phyloP scores from a whole-genome alignment of 2,113 vertebrate species.

The Ophiodon elongatus region DNA sequence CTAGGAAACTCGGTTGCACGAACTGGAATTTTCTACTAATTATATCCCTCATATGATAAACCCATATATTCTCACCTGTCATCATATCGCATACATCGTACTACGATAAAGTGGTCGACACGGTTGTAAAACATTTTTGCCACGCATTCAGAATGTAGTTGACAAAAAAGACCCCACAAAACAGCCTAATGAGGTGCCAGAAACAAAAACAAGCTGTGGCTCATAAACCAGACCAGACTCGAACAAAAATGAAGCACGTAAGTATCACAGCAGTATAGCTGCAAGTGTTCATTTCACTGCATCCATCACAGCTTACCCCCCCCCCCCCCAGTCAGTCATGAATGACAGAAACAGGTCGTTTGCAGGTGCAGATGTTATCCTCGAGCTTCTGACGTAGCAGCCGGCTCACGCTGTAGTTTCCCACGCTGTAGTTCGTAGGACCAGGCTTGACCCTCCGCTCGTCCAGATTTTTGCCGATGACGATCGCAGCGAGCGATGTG shows the following conservation, averaged over 20 bases:
- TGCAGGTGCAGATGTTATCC: conserved; percentile 50
- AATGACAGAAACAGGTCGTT: conserved; percentile 44
- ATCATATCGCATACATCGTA: not conserved
- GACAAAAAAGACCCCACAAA: not conserved
- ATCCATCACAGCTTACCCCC: conserved; percentile 4
- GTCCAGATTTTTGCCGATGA: conserved; percentile 56
- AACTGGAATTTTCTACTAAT: not conserved
- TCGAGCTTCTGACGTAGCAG: conserved; percentile 20
- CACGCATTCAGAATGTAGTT: not conserved
- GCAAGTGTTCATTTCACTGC: conserved; percentile 17
- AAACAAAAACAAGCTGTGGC: not conserved
- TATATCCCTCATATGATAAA: not conserved
- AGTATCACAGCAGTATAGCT: not conserved
- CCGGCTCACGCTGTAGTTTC: conserved; percentile 47
- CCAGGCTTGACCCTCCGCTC: conserved; percentile 33
- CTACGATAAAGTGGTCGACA: not conserved
- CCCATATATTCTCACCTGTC: not conserved
- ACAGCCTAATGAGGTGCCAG: not conserved
- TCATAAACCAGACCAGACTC: not conserved
- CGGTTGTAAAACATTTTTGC: not conserved
- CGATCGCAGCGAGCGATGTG: conserved; percentile 52
- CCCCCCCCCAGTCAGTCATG: not conserved
- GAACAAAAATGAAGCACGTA: not conserved
- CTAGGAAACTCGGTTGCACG: not conserved
- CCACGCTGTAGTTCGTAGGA: conserved; percentile 20